Evolutionary conservation across 2,888 invertebrate species (phyloP), one percentile per base, ranked within the genome.

Genomic region (Neocrepidodera transversa): DNA sequence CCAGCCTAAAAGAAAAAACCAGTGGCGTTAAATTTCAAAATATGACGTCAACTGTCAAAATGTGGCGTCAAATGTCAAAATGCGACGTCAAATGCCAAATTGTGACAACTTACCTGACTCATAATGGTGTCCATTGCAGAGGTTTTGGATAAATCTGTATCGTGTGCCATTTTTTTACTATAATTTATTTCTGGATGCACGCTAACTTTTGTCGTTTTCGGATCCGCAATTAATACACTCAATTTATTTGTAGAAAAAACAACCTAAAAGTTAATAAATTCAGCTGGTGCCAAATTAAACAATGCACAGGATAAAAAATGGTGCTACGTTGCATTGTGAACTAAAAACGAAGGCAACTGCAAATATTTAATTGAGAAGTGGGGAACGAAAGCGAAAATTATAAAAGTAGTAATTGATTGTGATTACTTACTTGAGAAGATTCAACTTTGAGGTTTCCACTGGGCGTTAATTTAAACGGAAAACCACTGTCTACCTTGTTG

Each of bases 371-470:
- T n/a, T n/a, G n/a, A n/a, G n/a, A n/a, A n/a, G n/a, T n/a, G n/a
- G n/a, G n/a, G n/a, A n/a, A n/a, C 14, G 18, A 26, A 16, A 2
- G 6, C 6, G 23, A 23, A 23, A 3, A 23, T 23, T 5, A 3
- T 23, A 5, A 23, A 23, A 3, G 3, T n/a, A 30, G 5, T 10
- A 30, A 30, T n/a, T n/a, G 8, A 8, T 30, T 30, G 36, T 40
- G 32, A 20, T 42, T 57, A 56, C 65, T 61, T 66, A 87, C 88
- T 83, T 88, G 88, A 77, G 87, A 85, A 1, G 88, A 86, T 56
- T 85, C 82, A 59, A 89, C 84, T 81, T 88, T 88, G 51, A 88
- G 79, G 74, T 88, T 86, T 65, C 88, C 88, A 75, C 89, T 89
- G 0, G 88, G 86, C 1, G 88, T 88, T 1, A 83, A 75, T 73